phyloP scores from a whole-genome alignment of 1,140 invertebrate species.

The Euura saliciscinereae region DNA sequence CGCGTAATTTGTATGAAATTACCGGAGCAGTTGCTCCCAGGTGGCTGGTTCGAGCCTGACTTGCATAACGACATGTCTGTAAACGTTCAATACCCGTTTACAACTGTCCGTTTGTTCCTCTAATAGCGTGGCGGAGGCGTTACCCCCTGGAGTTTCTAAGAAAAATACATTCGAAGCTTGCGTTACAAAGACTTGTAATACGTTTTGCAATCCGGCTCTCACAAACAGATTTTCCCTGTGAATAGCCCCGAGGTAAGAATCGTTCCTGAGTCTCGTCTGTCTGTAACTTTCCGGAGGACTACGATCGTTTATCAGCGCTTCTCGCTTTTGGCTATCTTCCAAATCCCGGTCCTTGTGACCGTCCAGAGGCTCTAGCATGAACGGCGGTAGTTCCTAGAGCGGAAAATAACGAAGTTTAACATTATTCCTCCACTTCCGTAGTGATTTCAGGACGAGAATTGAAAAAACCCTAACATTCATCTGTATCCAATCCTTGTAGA shows the following conservation, averaged over 20 bases:
- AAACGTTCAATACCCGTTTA: constrained; percentile 95
- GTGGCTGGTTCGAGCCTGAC: constrained; percentile 89
- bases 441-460: not conserved
- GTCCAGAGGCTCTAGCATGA: constrained; percentile 84
- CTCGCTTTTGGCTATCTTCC: constrained; percentile 43
- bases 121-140: constrained; percentile 61
- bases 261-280: constrained; percentile 74
- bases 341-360: constrained; percentile 53
- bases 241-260: constrained; percentile 83
- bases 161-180: constrained; percentile 96
- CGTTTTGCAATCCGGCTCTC: constrained; percentile 84
- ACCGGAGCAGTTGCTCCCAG: constrained; percentile 73
- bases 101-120: constrained; percentile 96
- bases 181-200: constrained; percentile 92
- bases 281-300: constrained; percentile 62
- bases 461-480: constrained; percentile 69
- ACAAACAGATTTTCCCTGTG: constrained; percentile 79
- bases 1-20: constrained; percentile 13
- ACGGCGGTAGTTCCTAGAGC: constrained; percentile 78
- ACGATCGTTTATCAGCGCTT: constrained; percentile 45
- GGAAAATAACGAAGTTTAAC: not conserved
- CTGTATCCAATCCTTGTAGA: constrained; percentile 98
- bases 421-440: constrained; percentile 30
- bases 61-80: constrained; percentile 97
- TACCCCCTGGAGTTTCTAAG: constrained; percentile 61